These are phyloP conservation scores for Acomys russatus DNA, from an alignment of 2,797 vertebrate species.

Conservation along the genomic window DNA sequence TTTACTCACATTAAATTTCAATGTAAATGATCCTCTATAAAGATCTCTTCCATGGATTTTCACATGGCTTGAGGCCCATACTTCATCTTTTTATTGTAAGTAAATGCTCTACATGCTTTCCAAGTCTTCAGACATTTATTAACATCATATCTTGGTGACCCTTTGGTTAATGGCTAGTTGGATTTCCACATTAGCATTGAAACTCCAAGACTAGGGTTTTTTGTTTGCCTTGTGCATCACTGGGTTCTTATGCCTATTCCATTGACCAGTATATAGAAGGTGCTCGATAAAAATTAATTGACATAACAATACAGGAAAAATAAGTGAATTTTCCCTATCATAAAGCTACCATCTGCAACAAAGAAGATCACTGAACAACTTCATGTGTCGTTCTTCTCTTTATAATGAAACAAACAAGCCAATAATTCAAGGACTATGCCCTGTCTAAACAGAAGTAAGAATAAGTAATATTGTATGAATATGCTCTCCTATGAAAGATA, in stretches of 20 bases:
- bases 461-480: background rate
- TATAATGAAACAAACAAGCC: slow-evolving; percentile 32
- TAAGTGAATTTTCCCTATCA: background rate
- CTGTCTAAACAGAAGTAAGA: slow-evolving; percentile 39
- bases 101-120: background rate
- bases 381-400: slow-evolving; percentile 1
- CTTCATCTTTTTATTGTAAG: background rate
- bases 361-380: slow-evolving; percentile 37
- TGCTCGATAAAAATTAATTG: slow-evolving; percentile 7
- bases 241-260: background rate
- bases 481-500: slow-evolving; percentile 13
- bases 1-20: background rate
- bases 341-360: slow-evolving; percentile 11
- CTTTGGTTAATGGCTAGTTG: background rate
- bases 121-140: background rate
- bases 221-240: background rate
- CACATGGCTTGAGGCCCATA: background rate
- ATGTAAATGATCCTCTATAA: background rate
- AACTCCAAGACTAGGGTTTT: background rate
- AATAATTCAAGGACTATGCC: slow-evolving; percentile 50
- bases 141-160: background rate
- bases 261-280: background rate
- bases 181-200: background rate
- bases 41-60: background rate
- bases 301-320: background rate